Conservation (phyloP, 2,113 vertebrate species). For the Formicarius rufipectus region DNA sequence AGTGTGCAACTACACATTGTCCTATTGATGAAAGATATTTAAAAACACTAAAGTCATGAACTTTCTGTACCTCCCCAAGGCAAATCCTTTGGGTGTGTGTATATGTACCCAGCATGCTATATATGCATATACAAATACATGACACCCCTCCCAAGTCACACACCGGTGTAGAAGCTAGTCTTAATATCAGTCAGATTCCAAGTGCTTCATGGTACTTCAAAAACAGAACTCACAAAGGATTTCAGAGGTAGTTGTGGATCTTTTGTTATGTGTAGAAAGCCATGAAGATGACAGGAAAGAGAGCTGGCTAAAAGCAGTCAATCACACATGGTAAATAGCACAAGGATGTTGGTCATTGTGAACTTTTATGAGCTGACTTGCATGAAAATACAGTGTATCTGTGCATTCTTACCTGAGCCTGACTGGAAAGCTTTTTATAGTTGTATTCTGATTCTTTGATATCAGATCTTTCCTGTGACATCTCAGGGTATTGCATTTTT, state of each 20-base stretch:
- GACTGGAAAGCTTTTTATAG: not conserved
- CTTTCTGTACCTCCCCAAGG: not conserved
- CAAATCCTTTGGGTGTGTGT: not conserved
- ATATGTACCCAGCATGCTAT: not conserved
- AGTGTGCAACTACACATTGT: not conserved
- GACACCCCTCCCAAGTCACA: not conserved
- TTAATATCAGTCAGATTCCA: not conserved
- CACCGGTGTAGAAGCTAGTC: not conserved
- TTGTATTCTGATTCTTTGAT: not conserved
- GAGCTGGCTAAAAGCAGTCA: not conserved
- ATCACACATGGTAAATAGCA: not conserved
- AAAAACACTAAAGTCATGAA: not conserved
- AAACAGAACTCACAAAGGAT: not conserved
- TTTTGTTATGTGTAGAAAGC: not conserved
- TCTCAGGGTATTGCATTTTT: not conserved
- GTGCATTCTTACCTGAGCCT: not conserved
- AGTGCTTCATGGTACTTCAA: not conserved
- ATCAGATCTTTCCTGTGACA: not conserved
- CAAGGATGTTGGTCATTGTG: not conserved
- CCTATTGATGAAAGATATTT: not conserved
- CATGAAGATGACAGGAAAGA: not conserved
- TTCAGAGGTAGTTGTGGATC: not conserved
- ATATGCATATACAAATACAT: too few species aligned
- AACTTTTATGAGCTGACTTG: not conserved
- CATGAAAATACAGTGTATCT: not conserved